Evolutionary conservation across 2,888 invertebrate species (phyloP).

Genomic region (Ctena decussata): DNA sequence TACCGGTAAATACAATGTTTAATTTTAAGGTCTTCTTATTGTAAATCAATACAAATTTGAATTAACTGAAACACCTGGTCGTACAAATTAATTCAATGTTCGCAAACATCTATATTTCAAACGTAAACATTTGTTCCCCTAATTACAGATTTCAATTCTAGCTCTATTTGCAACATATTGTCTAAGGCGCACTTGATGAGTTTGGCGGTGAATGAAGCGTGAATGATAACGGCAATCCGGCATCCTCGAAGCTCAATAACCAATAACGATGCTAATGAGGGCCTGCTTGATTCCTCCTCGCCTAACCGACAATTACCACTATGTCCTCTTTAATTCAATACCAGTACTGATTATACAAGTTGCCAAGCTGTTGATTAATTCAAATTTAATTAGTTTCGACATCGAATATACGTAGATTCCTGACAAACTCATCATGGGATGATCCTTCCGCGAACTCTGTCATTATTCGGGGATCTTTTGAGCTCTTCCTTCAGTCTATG

Average conservation of each 20-base stretch:
- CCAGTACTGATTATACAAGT: conserved; percentile 66
- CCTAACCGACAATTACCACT: conserved; percentile 63
- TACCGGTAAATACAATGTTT: not conserved
- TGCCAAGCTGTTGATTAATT: conserved; percentile 79
- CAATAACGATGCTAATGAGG: conserved; percentile 69
- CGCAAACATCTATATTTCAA: not conserved
- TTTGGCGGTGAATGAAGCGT: conserved; percentile 50
- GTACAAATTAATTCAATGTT: not conserved
- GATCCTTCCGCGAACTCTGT: conserved; percentile 34
- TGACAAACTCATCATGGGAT: conserved; percentile 24
- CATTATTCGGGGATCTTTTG: conserved; percentile 36
- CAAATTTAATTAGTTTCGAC: conserved; percentile 79
- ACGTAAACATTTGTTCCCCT: conserved; percentile 3
- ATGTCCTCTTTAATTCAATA: conserved; percentile 67
- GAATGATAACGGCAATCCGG: conserved; percentile 40
- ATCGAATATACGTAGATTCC: conserved; percentile 60
- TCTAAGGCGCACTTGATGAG: conserved; percentile 28
- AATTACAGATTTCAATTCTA: not conserved
- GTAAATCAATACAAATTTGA: conserved; percentile 7
- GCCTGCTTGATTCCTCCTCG: conserved; percentile 44
- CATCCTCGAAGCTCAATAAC: conserved; percentile 56
- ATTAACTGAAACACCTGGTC: not conserved
- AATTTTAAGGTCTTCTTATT: not conserved
- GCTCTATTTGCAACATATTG: conserved; percentile 10
- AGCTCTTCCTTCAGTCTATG: conserved; percentile 12